Evolutionary conservation across 2,113 vertebrate genomes (phyloP).

Genomic region (Choloepus hoffmanni): DNA sequence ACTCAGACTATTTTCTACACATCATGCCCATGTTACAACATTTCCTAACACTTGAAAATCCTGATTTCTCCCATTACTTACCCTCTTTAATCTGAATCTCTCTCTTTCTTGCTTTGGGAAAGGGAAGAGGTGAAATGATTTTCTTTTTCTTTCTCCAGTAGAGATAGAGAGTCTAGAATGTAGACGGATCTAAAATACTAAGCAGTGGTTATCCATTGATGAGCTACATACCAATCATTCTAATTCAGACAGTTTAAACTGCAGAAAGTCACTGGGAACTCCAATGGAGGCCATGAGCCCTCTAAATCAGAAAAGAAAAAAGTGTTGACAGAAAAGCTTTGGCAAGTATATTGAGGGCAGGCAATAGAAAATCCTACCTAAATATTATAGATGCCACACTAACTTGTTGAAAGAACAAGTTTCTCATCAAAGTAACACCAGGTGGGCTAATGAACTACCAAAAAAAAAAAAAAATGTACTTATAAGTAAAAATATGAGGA

Average conservation of each 20-base stretch:
- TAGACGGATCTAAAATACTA: not conserved
- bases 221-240: not conserved
- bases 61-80: no score
- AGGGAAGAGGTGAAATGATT: not conserved
- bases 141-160: not conserved
- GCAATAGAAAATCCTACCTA: not conserved
- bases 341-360: no score
- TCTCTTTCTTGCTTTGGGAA: not conserved
- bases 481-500: not conserved
- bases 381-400: not conserved
- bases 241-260: not conserved
- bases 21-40: no score
- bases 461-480: not conserved
- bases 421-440: no score
- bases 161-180: not conserved
- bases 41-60: no score
- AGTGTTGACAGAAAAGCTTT: not conserved
- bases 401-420: not conserved
- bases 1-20: no score
- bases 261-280: not conserved
- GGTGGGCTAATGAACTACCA: not conserved
- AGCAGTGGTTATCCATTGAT: not conserved
- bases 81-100: no score
- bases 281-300: no score
- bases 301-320: not conserved